Conservation (phyloP, 2,797 vertebrate genomes). For the Gallinago stenura region DNA sequence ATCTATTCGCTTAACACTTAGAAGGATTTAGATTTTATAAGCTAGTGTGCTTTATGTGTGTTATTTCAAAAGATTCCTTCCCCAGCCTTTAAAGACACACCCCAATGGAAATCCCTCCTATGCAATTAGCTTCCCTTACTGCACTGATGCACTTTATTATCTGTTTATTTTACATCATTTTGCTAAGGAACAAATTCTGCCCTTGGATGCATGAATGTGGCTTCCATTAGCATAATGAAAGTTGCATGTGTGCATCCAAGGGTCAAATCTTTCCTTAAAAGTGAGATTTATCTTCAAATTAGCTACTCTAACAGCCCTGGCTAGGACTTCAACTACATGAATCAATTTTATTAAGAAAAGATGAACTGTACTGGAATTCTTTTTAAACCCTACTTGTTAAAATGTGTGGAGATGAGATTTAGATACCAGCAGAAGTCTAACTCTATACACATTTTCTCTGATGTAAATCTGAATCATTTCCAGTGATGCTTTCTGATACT, state of each 20-base stretch:
- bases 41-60: background rate
- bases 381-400: constrained; percentile 30
- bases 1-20: background rate
- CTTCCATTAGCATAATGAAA: constrained; percentile 63
- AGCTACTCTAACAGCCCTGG: constrained; percentile 38
- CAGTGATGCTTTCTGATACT: background rate
- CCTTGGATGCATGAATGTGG: constrained; percentile 12
- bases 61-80: constrained; percentile 3
- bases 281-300: constrained; percentile 70
- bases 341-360: constrained; percentile 66
- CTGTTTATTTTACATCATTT: constrained; percentile 54
- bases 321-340: constrained; percentile 15
- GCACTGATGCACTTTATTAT: constrained; percentile 38
- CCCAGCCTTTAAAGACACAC: background rate
- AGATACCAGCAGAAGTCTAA: constrained; percentile 18
- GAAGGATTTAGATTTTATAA: background rate
- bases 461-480: constrained; percentile 12
- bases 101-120: background rate
- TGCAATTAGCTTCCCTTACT: constrained; percentile 12
- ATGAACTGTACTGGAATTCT: constrained; percentile 36
- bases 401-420: constrained; percentile 30
- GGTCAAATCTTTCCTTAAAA: constrained; percentile 55
- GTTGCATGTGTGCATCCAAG: constrained; percentile 43
- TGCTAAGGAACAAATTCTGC: constrained; percentile 23
- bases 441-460: constrained; percentile 10